A percentile compares a stretch with the other conserved stretches of the same genome.
These are phyloP conservation scores for Cheiracanthium punctorium DNA, from an alignment of 2,888 invertebrate genomes.

Conservation along the genomic window DNA sequence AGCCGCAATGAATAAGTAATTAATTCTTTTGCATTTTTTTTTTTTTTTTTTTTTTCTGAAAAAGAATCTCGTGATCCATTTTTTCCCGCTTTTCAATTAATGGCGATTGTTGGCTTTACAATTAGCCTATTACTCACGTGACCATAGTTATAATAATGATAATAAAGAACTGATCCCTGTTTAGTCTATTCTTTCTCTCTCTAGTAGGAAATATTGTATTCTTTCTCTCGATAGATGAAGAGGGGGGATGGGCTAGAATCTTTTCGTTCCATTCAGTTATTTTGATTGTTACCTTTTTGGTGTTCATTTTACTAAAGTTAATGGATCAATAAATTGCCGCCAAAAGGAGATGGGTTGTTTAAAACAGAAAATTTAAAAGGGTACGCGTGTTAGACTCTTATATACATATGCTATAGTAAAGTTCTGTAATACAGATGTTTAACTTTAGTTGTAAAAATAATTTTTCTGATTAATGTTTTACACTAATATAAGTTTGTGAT, in stretches of 20 bases:
- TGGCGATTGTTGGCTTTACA: constrained; percentile 17
- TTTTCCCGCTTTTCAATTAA: constrained; percentile 9
- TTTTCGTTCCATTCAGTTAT: constrained; percentile 1
- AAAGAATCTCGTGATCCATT: constrained; percentile 13
- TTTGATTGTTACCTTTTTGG: neutral
- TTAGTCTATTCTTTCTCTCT: neutral
- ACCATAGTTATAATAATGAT: constrained; percentile 11
- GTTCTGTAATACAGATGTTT: too few species aligned
- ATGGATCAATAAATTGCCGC: constrained; percentile 1
- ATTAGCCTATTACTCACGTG: constrained; percentile 17
- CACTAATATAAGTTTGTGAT: too few species aligned
- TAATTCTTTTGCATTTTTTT: constrained; percentile 16
- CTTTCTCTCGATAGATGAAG: neutral
- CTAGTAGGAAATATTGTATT: constrained; percentile 8
- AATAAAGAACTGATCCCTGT: constrained; percentile 10
- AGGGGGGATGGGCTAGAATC: neutral
- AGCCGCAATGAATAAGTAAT: constrained; percentile 14
- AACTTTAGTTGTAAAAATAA: too few species aligned
- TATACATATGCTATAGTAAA: too few species aligned
- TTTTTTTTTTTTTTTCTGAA: neutral
- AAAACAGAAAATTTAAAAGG: neutral
- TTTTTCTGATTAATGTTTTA: too few species aligned
- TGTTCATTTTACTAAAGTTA: constrained; percentile 1
- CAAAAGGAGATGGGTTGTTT: neutral
- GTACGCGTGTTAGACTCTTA: too few species aligned